phyloP scores from a whole-genome alignment of 64 coral and sea anemone species.

The Trachythela sp. region DNA sequence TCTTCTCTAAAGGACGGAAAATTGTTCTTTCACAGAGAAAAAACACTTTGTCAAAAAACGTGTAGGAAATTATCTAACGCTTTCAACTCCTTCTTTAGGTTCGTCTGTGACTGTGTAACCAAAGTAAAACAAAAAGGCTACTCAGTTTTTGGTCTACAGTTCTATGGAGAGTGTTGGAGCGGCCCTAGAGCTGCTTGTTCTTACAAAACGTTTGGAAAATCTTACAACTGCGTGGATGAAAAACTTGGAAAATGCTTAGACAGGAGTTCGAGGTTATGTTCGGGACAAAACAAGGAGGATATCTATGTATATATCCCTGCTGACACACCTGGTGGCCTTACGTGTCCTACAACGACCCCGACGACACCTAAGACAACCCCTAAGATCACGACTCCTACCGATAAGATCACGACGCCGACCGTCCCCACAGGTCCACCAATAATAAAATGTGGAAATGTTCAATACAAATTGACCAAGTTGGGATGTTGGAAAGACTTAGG shows the following conservation, averaged over 20 bases:
- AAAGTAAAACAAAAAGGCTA: constrained; percentile 34
- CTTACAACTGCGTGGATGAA: constrained; percentile 12
- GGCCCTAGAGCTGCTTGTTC: constrained; percentile 36
- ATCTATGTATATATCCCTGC: not conserved
- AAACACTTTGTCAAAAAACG: too few relatives aligned
- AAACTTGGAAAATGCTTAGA: not conserved
- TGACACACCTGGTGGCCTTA: not conserved
- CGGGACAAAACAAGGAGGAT: not conserved
- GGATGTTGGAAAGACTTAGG: not conserved
- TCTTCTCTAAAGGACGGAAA: too few relatives aligned
- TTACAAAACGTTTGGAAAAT: constrained; percentile 38
- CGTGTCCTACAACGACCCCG: not conserved
- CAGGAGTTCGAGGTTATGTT: not conserved
- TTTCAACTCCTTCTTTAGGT: not conserved
- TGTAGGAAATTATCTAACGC: not conserved
- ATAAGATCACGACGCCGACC: not conserved
- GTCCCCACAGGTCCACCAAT: constrained; percentile 2
- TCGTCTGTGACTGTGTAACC: constrained; percentile 30
- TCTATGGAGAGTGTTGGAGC: constrained; percentile 71
- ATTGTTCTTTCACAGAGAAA: too few relatives aligned
- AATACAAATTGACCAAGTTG: constrained; percentile 7
- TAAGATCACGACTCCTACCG: not conserved
- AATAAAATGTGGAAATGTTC: not conserved
- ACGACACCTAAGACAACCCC: not conserved
- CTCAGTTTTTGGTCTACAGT: constrained; percentile 53